Base-by-base conservation (phyloP, 1,140 invertebrate species). In the Dendroctonus valens region DNA sequence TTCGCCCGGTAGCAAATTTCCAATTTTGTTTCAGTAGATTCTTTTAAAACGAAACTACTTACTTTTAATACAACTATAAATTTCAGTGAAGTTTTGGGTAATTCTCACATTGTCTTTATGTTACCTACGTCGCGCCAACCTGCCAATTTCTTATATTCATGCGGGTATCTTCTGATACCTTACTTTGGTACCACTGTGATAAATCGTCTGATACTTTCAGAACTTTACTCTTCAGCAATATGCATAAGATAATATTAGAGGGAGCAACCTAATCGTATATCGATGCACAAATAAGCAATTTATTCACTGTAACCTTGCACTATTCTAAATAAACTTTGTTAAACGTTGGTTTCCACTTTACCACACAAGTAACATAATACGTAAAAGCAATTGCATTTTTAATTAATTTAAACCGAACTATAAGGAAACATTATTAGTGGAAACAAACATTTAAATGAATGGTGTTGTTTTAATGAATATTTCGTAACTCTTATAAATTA, bases 251-350 rank as follows among this genome's bases (percentile, higher is more conserved):
- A 58, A 61, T 52, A 61, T 61, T 62, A 69, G 64, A 71, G 73
- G 73, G 73, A 75, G 71, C 73, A 75, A 75, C 64, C 68, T 40
- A 59, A 44, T 52, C 48, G 63, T 72, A 62, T 69, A 52, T 61
- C 69, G 66, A 64, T 67, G 73, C 73, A 75, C 73, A 75, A 75
- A 72, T 53, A 72, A 75, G 72, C 73, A 75, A 73, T 75, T 69
- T 69, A 68, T 55, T 57, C 68, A 69, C 53, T 70, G 67, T 64
- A 66, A 67, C 65, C 59, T 61, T 68, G 60, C 71, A 67, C 66
- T 70, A 67, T 58, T 57, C 41, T 59, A 52, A 65, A 26, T 26
- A 26, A 26, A 26, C 26, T 26, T 2, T 26, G 26, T 26, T 26
- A 26, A 26, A 26, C 26, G 26, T 26, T 26, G 26, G 26, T 26